These are phyloP conservation scores for Actinemys pallida DNA, from an alignment of 2,113 vertebrate species.

Conservation along the genomic window DNA sequence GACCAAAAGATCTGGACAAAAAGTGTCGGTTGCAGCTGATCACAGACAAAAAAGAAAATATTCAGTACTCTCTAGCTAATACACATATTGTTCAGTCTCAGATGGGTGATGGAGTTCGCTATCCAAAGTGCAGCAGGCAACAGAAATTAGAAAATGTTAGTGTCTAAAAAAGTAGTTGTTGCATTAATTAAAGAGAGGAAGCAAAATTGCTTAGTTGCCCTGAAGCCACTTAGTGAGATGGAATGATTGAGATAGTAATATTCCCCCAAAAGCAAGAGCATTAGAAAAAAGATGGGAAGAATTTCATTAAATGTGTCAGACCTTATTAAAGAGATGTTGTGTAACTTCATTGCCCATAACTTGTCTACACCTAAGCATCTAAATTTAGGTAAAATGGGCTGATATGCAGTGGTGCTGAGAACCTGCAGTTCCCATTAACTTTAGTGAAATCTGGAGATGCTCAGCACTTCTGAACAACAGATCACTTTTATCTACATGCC, in stretches of 20 bases:
- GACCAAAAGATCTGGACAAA: not conserved
- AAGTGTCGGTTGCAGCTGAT: not conserved
- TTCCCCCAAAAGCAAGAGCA: not conserved
- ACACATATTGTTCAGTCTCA: not conserved
- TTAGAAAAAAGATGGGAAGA: not conserved
- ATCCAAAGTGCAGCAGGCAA: not conserved
- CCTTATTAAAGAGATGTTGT: not conserved
- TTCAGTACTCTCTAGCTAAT: not conserved
- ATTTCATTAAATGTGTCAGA: not conserved
- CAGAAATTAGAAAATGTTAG: not conserved
- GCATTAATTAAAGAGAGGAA: not conserved
- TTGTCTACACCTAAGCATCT: not conserved
- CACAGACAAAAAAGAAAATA: not conserved
- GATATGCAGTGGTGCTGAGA: not conserved
- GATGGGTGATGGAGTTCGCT: not conserved
- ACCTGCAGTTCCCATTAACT: not conserved
- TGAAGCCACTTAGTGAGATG: not conserved
- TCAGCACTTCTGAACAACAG: not conserved
- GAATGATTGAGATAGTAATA: not conserved
- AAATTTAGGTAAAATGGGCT: not conserved
- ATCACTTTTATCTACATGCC: not conserved
- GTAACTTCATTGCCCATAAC: not conserved
- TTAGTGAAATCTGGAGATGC: not conserved
- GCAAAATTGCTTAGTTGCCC: not conserved
- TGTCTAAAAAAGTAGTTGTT: not conserved